Conservation (phyloP, 1,140 invertebrate species). For the Varroa destructor region DNA sequence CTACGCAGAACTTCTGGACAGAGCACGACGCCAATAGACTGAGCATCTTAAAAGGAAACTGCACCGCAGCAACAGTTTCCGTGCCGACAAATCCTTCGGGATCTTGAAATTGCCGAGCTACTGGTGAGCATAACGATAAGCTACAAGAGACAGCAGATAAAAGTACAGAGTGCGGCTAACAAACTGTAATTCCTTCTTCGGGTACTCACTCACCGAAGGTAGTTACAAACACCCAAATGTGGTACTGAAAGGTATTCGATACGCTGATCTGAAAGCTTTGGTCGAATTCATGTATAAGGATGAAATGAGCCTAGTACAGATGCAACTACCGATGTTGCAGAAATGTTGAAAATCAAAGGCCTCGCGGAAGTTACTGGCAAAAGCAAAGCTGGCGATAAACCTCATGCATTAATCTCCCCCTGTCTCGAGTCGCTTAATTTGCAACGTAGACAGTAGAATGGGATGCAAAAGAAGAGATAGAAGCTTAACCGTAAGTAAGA, state of each 20-base stretch:
- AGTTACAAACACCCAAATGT: slow-evolving; percentile 77
- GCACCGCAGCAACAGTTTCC: background rate
- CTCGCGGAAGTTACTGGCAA: slow-evolving; percentile 64
- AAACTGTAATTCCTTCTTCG: slow-evolving; percentile 86
- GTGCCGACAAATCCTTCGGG: slow-evolving; percentile 27
- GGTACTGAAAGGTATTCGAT: slow-evolving; percentile 79
- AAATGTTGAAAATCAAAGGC: slow-evolving; percentile 79
- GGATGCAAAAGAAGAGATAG: background rate
- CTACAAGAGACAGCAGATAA: slow-evolving; percentile 73
- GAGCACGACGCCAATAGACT: too few relatives aligned
- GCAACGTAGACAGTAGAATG: slow-evolving; percentile 3
- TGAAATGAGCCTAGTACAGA: slow-evolving; percentile 81
- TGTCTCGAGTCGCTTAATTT: background rate
- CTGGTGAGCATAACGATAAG: slow-evolving; percentile 82
- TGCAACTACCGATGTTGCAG: slow-evolving; percentile 67
- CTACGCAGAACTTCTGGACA: too few relatives aligned
- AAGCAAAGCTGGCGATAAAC: slow-evolving; percentile 33
- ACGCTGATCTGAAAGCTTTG: slow-evolving; percentile 74
- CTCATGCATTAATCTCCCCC: background rate
- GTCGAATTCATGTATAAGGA: slow-evolving; percentile 89
- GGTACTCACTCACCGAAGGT: slow-evolving; percentile 74
- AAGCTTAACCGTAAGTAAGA: slow-evolving; percentile 23
- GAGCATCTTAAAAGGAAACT: too few relatives aligned
- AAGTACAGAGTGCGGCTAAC: slow-evolving; percentile 84
- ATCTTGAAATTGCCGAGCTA: slow-evolving; percentile 74